Percentiles rank a stretch among this genome's conserved stretches.
These are phyloP conservation scores for Drosophila mulleri DNA, from an alignment of 2,888 invertebrate species.

Conservation along the genomic window DNA sequence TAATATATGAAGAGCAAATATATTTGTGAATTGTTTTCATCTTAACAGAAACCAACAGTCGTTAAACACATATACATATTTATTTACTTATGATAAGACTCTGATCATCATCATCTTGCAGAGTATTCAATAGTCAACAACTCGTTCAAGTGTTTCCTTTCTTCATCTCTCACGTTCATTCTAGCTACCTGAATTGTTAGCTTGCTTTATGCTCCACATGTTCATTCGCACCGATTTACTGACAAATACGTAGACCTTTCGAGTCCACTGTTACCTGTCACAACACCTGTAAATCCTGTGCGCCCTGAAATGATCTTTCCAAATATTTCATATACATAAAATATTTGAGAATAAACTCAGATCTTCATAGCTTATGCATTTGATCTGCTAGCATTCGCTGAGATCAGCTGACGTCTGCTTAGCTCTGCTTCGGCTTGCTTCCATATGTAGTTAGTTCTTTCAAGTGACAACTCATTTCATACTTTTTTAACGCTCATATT, in stretches of 20 bases:
- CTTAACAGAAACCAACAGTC: no score
- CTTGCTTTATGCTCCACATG: conserved; percentile 13
- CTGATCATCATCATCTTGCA: not conserved
- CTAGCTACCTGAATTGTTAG: conserved; percentile 35
- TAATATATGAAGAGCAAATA: no score
- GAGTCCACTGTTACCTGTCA: conserved; percentile 59
- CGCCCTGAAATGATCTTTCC: not conserved
- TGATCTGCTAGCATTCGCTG: not conserved
- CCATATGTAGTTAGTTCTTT: not conserved
- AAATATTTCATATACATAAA: not conserved
- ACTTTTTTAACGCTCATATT: not conserved
- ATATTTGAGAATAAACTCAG: not conserved
- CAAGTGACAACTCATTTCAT: conserved; percentile 1
- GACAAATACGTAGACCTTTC: conserved; percentile 37
- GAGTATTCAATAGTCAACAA: conserved; percentile 13
- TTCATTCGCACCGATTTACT: conserved; percentile 29
- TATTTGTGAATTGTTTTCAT: no score
- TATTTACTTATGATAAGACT: not conserved
- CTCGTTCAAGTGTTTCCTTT: not conserved
- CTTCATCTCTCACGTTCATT: conserved; percentile 15
- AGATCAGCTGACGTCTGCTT: not conserved
- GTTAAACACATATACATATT: not conserved
- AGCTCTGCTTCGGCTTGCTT: not conserved
- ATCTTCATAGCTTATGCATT: not conserved
- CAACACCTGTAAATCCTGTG: conserved; percentile 2